Percentiles rank a stretch among this genome's conserved stretches.
Evolutionary conservation across 2,888 invertebrate species (phyloP).

Genomic region (Drosophila cognata): DNA sequence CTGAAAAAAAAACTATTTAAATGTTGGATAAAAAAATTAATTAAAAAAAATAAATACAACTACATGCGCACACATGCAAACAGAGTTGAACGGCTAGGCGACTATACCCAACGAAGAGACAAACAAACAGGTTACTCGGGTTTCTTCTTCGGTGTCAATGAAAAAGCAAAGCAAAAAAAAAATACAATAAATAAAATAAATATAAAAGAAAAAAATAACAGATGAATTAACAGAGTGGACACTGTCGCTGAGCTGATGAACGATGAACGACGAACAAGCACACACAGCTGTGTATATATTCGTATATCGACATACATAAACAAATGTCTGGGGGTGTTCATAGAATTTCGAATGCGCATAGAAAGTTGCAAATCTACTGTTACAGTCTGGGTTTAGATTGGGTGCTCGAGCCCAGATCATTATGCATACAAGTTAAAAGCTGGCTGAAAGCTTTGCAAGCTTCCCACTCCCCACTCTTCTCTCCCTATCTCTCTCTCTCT

Average conservation of each 20-base stretch:
- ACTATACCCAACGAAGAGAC: slow-evolving; percentile 42
- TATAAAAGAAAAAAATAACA: slow-evolving; percentile 32
- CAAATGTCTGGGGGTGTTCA: slow-evolving; percentile 35
- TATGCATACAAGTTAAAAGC: slow-evolving; percentile 50
- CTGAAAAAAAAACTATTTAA: slow-evolving; percentile 48
- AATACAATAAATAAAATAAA: slow-evolving; percentile 33
- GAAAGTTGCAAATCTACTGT: slow-evolving; percentile 65
- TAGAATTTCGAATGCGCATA: slow-evolving; percentile 54
- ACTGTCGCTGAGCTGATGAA: slow-evolving; percentile 38
- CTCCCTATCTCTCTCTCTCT: slow-evolving; percentile 5
- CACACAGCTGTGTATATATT: slow-evolving; percentile 34
- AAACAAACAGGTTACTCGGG: slow-evolving; percentile 77
- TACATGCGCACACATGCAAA: slow-evolving; percentile 1
- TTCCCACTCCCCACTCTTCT: slow-evolving; percentile 6
- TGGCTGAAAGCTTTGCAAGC: slow-evolving; percentile 41
- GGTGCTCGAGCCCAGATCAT: slow-evolving; percentile 23
- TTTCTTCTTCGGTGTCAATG: slow-evolving; percentile 80
- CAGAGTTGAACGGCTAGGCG: slow-evolving; percentile 45
- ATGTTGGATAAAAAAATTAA: slow-evolving; percentile 45
- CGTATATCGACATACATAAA: background rate
- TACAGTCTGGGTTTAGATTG: slow-evolving; percentile 28
- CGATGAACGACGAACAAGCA: slow-evolving; percentile 14
- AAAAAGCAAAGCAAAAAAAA: slow-evolving; percentile 54
- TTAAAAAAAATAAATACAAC: slow-evolving; percentile 33
- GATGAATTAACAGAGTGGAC: slow-evolving; percentile 52